Evolutionary conservation across 2,113 vertebrate genomes (phyloP), one percentile per base, ranked within the genome.

Genomic region (Syrrhaptes paradoxus): DNA sequence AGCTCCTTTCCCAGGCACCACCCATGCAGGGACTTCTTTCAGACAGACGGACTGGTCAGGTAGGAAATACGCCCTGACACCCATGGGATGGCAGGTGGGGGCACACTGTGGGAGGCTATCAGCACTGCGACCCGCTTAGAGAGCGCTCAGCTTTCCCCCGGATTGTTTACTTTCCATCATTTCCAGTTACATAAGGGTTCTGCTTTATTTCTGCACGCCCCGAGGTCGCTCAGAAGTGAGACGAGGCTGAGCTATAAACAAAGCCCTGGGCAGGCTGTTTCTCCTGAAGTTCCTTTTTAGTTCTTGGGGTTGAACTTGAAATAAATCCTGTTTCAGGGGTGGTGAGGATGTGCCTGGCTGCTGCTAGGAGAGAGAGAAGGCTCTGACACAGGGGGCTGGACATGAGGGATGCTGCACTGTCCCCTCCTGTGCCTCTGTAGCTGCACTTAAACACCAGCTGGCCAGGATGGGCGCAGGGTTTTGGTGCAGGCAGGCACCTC

Each of bases 171-270:
- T 75, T 12, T 83, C 63, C 29, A 29, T 0, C 1, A 62, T 83
- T 85, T 72, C 22, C 36, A 87, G 68, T 95, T 95, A 82, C 36
- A 5, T 76, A 76, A 87, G 58, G 13, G 59, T 55, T 89, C 31
- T 89, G 84, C 87, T 88, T 93, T 88, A 75, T 92, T 94, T 95
- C 95, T 59, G 46, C 87, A 34, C 17, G n/a, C 57, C 83, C 88
- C 0, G 14, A 80, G 92, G 93, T 93, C 8, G 0, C 55, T 82
- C 51, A 73, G 43, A 38, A 88, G 87, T 36, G 57, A 87, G 71
- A 43, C 0, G 0, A 59, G 67, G 55, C 49, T 87, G 62, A 67
- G 61, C 75, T 95, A 63, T 95, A 95, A 97, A 96, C 92, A 96
- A 97, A 95, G 38, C 67, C 67, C 52, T 18, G 11, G 55, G 66